Evolutionary conservation across 2,113 vertebrate species (phyloP), one percentile per base, ranked within the genome.

Genomic region (Syngnathoides biaculeatus): DNA sequence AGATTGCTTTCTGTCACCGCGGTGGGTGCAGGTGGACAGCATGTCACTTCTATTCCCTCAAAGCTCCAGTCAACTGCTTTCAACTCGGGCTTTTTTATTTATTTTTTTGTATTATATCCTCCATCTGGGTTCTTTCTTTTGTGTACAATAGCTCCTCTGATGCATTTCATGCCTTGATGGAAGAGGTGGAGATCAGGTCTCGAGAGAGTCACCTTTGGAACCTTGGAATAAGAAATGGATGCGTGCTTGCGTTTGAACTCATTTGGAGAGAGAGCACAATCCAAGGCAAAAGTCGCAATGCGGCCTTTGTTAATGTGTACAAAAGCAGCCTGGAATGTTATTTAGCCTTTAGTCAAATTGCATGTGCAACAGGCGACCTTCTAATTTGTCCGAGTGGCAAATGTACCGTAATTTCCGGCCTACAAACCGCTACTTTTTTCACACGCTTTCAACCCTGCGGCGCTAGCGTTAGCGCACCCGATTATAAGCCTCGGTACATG

Each of bases 101-200:
- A 79, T 89, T 84, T 88, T 87, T 66, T 69, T 76, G 24, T 59
- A 58, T 73, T 69, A 68, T 77, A 79, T 9, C n/a, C 5, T 45
- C 61, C 22, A 45, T 26, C 61, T 68, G 63, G 39, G 67, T 67
- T 35, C 69, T 69, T 67, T 72, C 59, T 73, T 82, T 72, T 64
- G 66, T 78, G 67, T 80, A 79, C 79, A 89, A 86, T 88, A 82
- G 85, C 75, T 30, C 73, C 82, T 88, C 86, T 88, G 83, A 84
- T 82, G 85, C 75, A 68, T 86, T 84, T 85, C 73, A 82, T 87
- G n/a, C 75, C 78, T 70, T 75, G 84, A 73, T 84, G 80, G 63
- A 62, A 69, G 24, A 77, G 69, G 50, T 68, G 55, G 52, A 43
- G 40, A 15, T 50, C 65, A 13, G 66, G 43, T 68, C 52, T 56